These are phyloP conservation scores for Copidosoma floridanum DNA, from an alignment of 1,140 invertebrate genomes.

Conservation along the genomic window DNA sequence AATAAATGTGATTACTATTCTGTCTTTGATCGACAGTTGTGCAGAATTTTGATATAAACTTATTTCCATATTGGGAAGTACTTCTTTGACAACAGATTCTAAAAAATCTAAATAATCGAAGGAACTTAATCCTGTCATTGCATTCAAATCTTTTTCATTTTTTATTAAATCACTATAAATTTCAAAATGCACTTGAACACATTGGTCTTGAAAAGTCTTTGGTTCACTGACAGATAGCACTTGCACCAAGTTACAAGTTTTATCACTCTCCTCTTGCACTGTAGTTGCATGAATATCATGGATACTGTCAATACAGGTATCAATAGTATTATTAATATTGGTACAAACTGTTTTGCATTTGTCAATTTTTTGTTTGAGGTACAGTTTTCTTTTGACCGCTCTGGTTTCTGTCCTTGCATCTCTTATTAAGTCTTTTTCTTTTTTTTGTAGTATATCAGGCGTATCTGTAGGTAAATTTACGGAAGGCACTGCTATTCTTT, in stretches of 20 bases:
- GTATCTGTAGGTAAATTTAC: neutral
- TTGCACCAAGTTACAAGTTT: neutral
- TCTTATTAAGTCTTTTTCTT: neutral
- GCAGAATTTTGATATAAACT: neutral
- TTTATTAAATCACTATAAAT: neutral
- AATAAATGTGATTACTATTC: constrained; percentile 13
- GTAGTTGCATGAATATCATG: neutral
- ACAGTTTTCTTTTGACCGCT: neutral
- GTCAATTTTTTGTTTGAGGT: neutral
- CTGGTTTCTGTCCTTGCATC: neutral
- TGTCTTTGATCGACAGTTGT: neutral
- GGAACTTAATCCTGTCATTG: neutral
- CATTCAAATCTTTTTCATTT: neutral
- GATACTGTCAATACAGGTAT: neutral
- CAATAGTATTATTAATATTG: neutral
- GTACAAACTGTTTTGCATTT: neutral
- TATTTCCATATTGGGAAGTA: neutral
- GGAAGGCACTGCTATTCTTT: neutral
- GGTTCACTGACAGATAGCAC: too few relatives aligned
- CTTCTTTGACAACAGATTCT: neutral
- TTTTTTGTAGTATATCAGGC: neutral
- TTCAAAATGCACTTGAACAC: neutral
- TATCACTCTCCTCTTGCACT: neutral
- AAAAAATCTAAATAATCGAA: neutral
- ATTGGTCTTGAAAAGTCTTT: neutral